These are phyloP conservation scores for Mustelus asterias DNA, from an alignment of 2,113 vertebrate species.

Conservation along the genomic window DNA sequence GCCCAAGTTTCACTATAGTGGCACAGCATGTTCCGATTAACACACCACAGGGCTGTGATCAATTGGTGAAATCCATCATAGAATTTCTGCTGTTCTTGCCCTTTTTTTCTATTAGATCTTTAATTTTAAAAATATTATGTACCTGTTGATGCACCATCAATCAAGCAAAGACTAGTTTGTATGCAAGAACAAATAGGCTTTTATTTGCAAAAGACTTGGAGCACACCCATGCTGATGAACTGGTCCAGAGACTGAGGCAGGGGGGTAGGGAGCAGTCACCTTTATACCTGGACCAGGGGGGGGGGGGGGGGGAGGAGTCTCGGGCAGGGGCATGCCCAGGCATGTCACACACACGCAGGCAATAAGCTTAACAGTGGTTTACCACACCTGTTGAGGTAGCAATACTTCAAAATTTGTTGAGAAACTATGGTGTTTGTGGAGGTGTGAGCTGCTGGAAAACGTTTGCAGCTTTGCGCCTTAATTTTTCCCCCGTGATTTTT, in stretches of 20 bases:
- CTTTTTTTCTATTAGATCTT: not conserved
- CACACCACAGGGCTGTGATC: not conserved
- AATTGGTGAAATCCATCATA: not conserved
- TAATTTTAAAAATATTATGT: not conserved
- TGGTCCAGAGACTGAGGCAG: too few relatives aligned
- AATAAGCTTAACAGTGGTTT: too few relatives aligned
- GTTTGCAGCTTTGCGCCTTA: not conserved
- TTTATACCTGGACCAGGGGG: too few relatives aligned
- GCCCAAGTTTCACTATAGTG: not conserved
- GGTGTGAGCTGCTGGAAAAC: not conserved
- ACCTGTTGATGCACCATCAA: too few relatives aligned
- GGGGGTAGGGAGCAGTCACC: too few relatives aligned
- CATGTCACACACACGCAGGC: too few relatives aligned
- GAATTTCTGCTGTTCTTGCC: not conserved
- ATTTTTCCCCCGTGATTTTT: not conserved
- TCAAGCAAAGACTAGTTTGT: too few relatives aligned
- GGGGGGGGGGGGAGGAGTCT: too few relatives aligned
- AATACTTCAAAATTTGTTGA: not conserved
- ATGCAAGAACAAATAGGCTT: too few relatives aligned
- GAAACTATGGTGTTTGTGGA: not conserved
- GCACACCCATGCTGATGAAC: too few relatives aligned
- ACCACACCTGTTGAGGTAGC: not conserved
- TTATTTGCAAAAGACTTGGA: too few relatives aligned
- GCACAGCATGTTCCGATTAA: not conserved
- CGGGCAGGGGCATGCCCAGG: too few relatives aligned